A percentile compares a stretch with the other conserved stretches of the same genome.
These are phyloP conservation scores for Eumerus sabulonum DNA, from an alignment of 2,888 invertebrate species.

Conservation along the genomic window DNA sequence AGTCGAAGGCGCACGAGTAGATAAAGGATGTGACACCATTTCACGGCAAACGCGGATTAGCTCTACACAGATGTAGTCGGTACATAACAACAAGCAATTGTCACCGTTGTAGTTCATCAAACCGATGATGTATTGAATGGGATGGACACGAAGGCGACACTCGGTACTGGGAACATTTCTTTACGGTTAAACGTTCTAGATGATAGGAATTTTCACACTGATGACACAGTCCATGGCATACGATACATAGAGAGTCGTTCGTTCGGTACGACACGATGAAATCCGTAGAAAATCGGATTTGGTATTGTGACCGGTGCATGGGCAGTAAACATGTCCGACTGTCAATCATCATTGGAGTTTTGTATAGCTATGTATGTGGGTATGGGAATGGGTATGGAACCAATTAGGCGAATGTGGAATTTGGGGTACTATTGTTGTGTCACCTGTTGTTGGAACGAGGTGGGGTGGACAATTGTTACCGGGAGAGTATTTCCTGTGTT, in stretches of 20 bases:
- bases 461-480: slow-evolving; percentile 4
- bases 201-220: slow-evolving; percentile 50
- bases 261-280: slow-evolving; percentile 4
- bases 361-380: slow-evolving; percentile 2
- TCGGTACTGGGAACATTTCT: background rate
- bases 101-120: background rate
- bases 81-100: slow-evolving; percentile 6
- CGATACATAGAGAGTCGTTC: background rate
- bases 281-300: slow-evolving; percentile 53
- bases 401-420: slow-evolving; percentile 52
- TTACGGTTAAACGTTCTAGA: slow-evolving; percentile 40
- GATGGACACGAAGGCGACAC: background rate
- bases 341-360: slow-evolving; percentile 35
- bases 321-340: slow-evolving; percentile 12
- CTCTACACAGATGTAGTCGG: slow-evolving; percentile 10
- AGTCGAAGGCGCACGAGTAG: slow-evolving; percentile 27
- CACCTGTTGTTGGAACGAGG: slow-evolving; percentile 41
- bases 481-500: slow-evolving; percentile 49
- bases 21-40: slow-evolving; percentile 49
- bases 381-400: slow-evolving; percentile 15
- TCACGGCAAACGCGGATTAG: slow-evolving; percentile 8
- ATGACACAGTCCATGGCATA: slow-evolving; percentile 16
- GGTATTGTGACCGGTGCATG: slow-evolving; percentile 23
- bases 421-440: slow-evolving; percentile 47
- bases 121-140: too few relatives aligned